Evolutionary conservation across 2,888 invertebrate species (phyloP).

Genomic region (Agriopis leucophaearia): DNA sequence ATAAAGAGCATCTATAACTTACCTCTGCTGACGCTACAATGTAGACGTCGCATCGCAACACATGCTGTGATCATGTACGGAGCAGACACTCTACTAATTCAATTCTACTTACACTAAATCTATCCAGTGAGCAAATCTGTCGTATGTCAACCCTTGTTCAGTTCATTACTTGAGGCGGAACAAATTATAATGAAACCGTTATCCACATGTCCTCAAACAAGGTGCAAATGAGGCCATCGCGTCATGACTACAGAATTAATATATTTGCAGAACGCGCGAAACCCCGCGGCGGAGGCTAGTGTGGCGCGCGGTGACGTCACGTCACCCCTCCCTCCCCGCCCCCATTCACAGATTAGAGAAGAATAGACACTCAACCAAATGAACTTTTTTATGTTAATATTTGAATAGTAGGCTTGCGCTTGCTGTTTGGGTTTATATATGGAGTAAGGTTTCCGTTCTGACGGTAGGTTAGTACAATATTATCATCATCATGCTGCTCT

Average conservation of each 20-base stretch:
- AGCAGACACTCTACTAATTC: background rate
- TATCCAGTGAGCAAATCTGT: background rate
- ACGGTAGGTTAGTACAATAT: too few relatives aligned
- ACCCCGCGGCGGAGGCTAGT: background rate
- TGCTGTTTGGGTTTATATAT: too few relatives aligned
- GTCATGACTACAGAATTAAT: background rate
- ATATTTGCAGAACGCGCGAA: background rate
- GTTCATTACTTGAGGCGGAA: background rate
- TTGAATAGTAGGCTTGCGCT: too few relatives aligned
- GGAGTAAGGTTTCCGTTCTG: too few relatives aligned
- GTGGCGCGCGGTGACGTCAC: constrained; percentile 7
- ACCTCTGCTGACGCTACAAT: background rate
- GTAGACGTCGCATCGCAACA: background rate
- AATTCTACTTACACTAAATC: too few relatives aligned
- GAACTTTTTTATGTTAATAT: too few relatives aligned
- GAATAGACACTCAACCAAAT: background rate
- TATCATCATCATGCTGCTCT: too few relatives aligned
- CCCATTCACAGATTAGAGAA: background rate
- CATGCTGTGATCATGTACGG: background rate
- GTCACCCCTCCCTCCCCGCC: background rate
- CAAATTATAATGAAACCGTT: constrained; percentile 3
- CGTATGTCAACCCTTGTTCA: background rate
- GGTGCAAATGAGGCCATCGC: background rate
- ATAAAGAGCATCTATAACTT: too few relatives aligned
- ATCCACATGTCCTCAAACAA: background rate